These are phyloP conservation scores for Anastatus disparis DNA, from an alignment of 1,140 invertebrate species.

Conservation along the genomic window DNA sequence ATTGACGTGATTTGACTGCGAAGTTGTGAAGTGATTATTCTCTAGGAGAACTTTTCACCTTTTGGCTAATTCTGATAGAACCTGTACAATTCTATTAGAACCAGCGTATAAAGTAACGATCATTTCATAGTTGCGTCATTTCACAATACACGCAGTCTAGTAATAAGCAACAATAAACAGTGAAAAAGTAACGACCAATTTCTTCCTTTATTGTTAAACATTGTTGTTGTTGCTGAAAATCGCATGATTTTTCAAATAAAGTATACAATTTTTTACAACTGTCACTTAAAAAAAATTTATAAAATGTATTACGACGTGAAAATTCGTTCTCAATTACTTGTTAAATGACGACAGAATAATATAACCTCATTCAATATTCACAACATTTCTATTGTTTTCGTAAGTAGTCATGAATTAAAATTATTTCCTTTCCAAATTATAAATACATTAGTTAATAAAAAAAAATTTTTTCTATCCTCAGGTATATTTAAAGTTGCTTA, in stretches of 20 bases:
- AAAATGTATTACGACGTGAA: not conserved
- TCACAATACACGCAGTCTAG: no score
- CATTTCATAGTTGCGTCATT: no score
- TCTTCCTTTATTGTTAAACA: no score
- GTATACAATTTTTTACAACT: not conserved
- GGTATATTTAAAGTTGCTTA: not conserved
- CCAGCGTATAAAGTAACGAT: no score
- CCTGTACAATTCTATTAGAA: no score
- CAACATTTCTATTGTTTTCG: not conserved
- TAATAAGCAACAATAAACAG: no score
- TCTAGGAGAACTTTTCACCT: no score
- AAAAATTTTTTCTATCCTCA: not conserved
- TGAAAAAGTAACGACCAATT: no score
- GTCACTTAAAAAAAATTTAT: not conserved
- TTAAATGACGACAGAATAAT: constrained; percentile 2
- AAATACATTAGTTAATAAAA: not conserved
- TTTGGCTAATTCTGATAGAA: no score
- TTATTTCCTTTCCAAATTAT: not conserved
- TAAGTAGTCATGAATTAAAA: constrained; percentile 24
- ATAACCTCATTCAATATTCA: not conserved
- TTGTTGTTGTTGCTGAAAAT: no score
- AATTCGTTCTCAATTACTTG: not conserved
- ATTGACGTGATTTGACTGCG: no score
- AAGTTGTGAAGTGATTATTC: no score
- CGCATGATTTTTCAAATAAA: not conserved